phyloP scores from a whole-genome alignment of 2,797 vertebrate genomes.

The Pseudomugil tenellus region DNA sequence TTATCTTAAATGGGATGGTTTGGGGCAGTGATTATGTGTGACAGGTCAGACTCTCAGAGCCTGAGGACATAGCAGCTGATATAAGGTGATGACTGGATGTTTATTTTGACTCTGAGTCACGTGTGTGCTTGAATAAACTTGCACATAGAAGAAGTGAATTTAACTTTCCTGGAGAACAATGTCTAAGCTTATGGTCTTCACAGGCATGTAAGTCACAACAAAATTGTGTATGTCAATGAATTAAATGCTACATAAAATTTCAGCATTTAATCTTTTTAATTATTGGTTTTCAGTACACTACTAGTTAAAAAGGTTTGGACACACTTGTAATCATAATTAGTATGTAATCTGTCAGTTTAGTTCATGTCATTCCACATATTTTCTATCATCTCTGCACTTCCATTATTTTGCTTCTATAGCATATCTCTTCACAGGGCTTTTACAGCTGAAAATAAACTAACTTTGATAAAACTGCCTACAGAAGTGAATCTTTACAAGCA shows the following conservation, averaged over 20 bases:
- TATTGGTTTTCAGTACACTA: background rate
- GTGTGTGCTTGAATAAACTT: background rate
- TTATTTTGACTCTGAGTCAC: conserved; percentile 2
- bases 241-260: background rate
- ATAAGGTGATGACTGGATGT: conserved; percentile 33
- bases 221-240: background rate
- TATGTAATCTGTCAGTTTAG: background rate
- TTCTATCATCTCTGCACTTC: background rate
- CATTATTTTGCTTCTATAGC: too few relatives aligned
- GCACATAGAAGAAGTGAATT: background rate
- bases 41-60: conserved; percentile 23
- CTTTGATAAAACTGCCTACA: background rate
- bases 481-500: background rate
- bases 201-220: background rate
- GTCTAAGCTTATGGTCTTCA: background rate
- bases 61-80: conserved; percentile 36
- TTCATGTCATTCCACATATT: background rate
- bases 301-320: too few relatives aligned
- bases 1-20: conserved; percentile 17
- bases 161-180: background rate
- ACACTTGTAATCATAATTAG: too few relatives aligned
- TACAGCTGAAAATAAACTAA: background rate
- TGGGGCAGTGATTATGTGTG: conserved; percentile 18
- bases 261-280: background rate
- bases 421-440: too few relatives aligned